phyloP scores from a whole-genome alignment of 1,140 invertebrate genomes.

The Amyelois transitella region DNA sequence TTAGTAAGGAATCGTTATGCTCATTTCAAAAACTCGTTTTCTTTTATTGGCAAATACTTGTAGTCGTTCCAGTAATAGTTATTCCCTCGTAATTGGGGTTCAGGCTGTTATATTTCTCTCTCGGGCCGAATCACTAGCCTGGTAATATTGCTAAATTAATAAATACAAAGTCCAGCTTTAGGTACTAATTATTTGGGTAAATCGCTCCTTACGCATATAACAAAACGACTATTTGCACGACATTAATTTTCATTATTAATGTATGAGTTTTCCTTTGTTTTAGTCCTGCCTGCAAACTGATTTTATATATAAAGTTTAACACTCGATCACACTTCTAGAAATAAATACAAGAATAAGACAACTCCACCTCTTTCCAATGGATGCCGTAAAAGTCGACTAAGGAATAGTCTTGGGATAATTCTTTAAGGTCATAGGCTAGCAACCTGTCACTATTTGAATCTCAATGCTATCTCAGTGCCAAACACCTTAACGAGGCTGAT shows the following conservation, averaged over 20 bases:
- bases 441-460: too few relatives aligned
- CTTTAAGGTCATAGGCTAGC: too few relatives aligned
- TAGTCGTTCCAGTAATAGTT: neutral
- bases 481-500: too few relatives aligned
- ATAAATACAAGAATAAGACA: too few relatives aligned
- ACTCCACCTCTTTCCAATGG: too few relatives aligned
- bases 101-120: neutral
- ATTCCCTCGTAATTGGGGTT: neutral
- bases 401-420: too few relatives aligned
- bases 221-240: conserved; percentile 20
- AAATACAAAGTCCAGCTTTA: neutral
- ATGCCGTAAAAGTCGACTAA: too few relatives aligned
- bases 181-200: neutral
- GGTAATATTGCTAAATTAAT: neutral
- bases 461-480: too few relatives aligned
- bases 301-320: too few relatives aligned
- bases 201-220: conserved; percentile 12
- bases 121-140: neutral
- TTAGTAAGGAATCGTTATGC: too few relatives aligned
- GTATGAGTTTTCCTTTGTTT: conserved; percentile 1
- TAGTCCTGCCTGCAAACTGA: neutral
- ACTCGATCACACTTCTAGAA: neutral
- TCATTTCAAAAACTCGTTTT: neutral
- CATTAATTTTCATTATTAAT: conserved; percentile 26
- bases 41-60: neutral